Conservation (phyloP, 2,797 vertebrate species). For the Pelodytes ibericus region DNA sequence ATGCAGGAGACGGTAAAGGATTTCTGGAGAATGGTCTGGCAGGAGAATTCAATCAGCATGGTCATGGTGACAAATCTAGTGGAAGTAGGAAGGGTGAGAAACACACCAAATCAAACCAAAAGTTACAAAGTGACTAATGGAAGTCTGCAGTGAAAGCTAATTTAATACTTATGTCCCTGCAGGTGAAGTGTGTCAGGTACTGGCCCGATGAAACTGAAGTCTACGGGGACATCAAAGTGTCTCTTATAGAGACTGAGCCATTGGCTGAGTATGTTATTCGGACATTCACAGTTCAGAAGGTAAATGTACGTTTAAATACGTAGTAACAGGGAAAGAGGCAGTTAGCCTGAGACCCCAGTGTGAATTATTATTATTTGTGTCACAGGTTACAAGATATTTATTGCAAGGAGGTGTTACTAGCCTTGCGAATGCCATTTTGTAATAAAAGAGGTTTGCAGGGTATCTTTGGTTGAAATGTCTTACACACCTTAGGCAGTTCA, state of each 20-base stretch:
- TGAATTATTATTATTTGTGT: too few relatives aligned
- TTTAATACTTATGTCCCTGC: too few relatives aligned
- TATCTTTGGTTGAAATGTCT: too few relatives aligned
- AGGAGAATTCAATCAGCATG: constrained; percentile 94
- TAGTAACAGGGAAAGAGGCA: neutral
- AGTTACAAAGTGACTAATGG: too few relatives aligned
- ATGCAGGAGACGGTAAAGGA: constrained; percentile 98
- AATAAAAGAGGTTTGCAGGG: too few relatives aligned
- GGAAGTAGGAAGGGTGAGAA: constrained; percentile 95
- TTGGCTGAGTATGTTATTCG: constrained; percentile 94
- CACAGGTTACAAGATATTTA: too few relatives aligned
- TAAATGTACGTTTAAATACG: constrained; percentile 64
- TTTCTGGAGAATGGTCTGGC: constrained; percentile 99
- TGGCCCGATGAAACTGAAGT: constrained; percentile 96
- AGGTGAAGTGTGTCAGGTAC: constrained; percentile 96
- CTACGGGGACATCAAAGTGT: constrained; percentile 95
- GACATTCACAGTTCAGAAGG: constrained; percentile 96
- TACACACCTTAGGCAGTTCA: too few relatives aligned
- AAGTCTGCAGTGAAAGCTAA: too few relatives aligned
- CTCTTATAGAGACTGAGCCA: constrained; percentile 93
- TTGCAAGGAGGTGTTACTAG: too few relatives aligned
- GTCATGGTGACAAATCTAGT: constrained; percentile 99
- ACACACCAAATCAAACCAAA: neutral
- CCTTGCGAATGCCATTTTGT: too few relatives aligned
- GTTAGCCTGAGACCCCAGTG: too few relatives aligned